A percentile compares a stretch with the other conserved stretches of the same genome.
Evolutionary conservation across 2,888 invertebrate species (phyloP).

Genomic region (Drosophila dives): DNA sequence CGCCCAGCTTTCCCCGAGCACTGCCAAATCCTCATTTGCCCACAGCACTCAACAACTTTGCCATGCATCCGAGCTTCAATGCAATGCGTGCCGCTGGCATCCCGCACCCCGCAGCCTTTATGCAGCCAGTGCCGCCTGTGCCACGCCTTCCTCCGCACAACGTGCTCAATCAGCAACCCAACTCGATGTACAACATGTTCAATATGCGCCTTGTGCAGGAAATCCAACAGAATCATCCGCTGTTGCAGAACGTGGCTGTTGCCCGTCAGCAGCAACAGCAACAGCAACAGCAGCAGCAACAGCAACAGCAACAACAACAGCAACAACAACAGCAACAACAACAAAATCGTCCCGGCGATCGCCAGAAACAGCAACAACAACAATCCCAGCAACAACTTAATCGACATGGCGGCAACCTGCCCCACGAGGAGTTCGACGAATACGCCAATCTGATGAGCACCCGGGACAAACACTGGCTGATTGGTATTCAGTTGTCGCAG

Average conservation of each 20-base stretch:
- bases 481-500: slow-evolving; percentile 97
- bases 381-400: slow-evolving; percentile 35
- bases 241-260: slow-evolving; percentile 78
- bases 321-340: slow-evolving; percentile 58
- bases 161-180: slow-evolving; percentile 68
- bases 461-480: slow-evolving; percentile 97
- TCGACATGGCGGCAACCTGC: slow-evolving; percentile 81
- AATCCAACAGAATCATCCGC: slow-evolving; percentile 85
- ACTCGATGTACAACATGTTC: slow-evolving; percentile 82
- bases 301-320: slow-evolving; percentile 49
- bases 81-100: slow-evolving; percentile 83
- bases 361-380: slow-evolving; percentile 37
- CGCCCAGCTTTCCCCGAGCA: slow-evolving; percentile 79
- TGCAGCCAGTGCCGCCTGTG: slow-evolving; percentile 71
- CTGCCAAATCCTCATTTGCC: slow-evolving; percentile 82
- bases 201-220: slow-evolving; percentile 85
- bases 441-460: slow-evolving; percentile 97
- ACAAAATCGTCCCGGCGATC: slow-evolving; percentile 69
- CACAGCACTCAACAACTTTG: slow-evolving; percentile 85
- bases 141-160: slow-evolving; percentile 84
- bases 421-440: slow-evolving; percentile 88
- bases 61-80: slow-evolving; percentile 85
- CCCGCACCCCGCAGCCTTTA: slow-evolving; percentile 70
- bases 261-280: slow-evolving; percentile 64
- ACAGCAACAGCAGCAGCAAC: slow-evolving; percentile 8